Conservation (phyloP, 2,888 invertebrate genomes). For the Phytoseiulus persimilis region DNA sequence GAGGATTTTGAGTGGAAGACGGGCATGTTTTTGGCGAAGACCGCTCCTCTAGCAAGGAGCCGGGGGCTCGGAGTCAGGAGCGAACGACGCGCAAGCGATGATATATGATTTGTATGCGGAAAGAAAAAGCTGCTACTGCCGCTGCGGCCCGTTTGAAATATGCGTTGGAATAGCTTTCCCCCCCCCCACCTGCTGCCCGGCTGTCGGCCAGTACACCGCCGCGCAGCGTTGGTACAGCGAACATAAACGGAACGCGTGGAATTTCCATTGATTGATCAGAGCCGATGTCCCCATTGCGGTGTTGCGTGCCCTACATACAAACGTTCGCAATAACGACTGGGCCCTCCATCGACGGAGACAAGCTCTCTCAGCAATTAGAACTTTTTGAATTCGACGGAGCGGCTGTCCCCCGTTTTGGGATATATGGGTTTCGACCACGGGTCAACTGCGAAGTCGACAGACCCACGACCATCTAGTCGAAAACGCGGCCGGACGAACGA, state of each 20-base stretch:
- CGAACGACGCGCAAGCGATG: background rate
- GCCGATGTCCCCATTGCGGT: background rate
- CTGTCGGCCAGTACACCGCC: background rate
- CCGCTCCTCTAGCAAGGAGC: background rate
- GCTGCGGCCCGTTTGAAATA: background rate
- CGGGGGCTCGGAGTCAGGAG: background rate
- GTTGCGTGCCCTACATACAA: background rate
- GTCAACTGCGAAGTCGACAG: background rate
- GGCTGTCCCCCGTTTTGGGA: background rate
- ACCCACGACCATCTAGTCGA: background rate
- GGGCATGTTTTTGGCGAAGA: background rate
- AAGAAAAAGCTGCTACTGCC: background rate
- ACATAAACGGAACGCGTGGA: background rate
- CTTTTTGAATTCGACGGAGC: background rate
- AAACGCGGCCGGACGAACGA: no score
- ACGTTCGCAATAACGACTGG: background rate
- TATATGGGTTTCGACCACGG: background rate
- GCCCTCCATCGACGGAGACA: background rate
- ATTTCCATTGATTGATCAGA: background rate
- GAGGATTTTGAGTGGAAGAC: background rate
- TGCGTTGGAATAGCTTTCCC: background rate
- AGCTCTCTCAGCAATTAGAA: background rate
- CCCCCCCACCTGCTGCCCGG: background rate
- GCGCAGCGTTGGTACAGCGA: background rate
- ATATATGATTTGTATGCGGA: slow-evolving; percentile 5